phyloP scores from a whole-genome alignment of 2,888 invertebrate genomes.

The Rotaria socialis region DNA sequence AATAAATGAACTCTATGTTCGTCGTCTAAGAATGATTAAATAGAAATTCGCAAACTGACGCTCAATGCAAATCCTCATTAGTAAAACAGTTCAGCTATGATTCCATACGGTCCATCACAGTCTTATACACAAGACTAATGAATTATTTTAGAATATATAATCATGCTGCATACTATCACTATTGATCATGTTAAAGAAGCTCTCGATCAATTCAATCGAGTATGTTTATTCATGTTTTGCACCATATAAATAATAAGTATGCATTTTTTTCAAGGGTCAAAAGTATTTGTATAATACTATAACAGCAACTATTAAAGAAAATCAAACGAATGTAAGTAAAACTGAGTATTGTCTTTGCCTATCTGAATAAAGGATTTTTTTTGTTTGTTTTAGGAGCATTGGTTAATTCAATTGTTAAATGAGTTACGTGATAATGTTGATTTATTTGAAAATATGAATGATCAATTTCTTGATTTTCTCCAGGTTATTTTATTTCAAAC shows the following conservation, averaged over 20 bases:
- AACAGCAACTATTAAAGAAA: not conserved
- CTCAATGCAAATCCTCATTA: too few species aligned
- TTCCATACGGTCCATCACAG: too few species aligned
- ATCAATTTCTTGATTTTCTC: conserved; percentile 34
- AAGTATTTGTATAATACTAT: conserved; percentile 7
- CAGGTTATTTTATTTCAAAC: not conserved
- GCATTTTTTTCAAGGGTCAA: not conserved
- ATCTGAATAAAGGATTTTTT: too few species aligned
- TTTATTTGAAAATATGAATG: conserved; percentile 9
- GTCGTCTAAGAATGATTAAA: too few species aligned
- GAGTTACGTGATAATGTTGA: conserved; percentile 13
- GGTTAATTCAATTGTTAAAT: not conserved
- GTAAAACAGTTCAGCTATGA: too few species aligned
- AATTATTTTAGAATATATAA: too few species aligned
- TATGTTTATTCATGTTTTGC: not conserved
- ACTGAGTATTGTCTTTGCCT: not conserved
- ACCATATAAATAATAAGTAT: too few species aligned
- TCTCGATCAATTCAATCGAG: conserved; percentile 11
- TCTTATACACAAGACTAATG: too few species aligned
- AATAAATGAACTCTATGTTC: too few species aligned
- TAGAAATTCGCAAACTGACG: too few species aligned
- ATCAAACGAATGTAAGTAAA: conserved; percentile 12
- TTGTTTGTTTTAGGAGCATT: not conserved
- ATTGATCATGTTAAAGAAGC: conserved; percentile 28
- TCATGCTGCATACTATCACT: too few species aligned